Evolutionary conservation across 2,113 vertebrate species (phyloP), one percentile per base, ranked within the genome.

Genomic region (Daboia siamensis): DNA sequence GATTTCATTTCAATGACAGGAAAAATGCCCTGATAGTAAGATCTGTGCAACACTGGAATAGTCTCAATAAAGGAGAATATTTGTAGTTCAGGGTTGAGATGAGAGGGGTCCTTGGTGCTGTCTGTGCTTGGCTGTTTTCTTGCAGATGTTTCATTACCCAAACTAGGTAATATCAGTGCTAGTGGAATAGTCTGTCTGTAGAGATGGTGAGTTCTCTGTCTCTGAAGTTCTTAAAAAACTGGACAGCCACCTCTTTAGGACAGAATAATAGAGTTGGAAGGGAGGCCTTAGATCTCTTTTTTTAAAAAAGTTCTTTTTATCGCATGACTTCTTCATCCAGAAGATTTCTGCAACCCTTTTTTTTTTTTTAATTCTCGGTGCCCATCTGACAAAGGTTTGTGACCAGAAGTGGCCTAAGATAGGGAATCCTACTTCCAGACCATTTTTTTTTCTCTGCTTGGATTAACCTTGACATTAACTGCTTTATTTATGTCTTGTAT

Each of bases 371-470:
- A 17, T 8, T 39, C 15, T 39, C 15, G 1, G 4, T 80, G 69
- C 33, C 6, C 13, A 3, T 69, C 11, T 15, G 64, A n/a, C 64
- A 69, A 69, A 13, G 64, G 69, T 74, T 15, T 1, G 69, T 17
- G n/a, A 80, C n/a, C 69, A 39, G 33, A 21, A 15, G 33, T 80
- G 17, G 2, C 6, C 69, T 80, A 33, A 39, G 33, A 39, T 80
- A 80, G 39, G 33, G 33, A 80, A 15, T 80, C 69, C 33, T 80
- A 9, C 20, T 20, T 80, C 20, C 33, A 80, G 15, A 80, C 33
- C 1, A 0, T 5, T 56, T 8, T 20, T 74, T 39, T 5, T 0
- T 1, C n/a, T 2, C 33, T 2, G 1, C n/a, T 80, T 2, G 6
- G 33, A 80, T 39, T 80, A 80, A 33, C 69, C 1, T 1, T 39